Evolutionary conservation across 2,888 invertebrate genomes (phyloP), one percentile per base, ranked within the genome.

Genomic region (Tachina fera): DNA sequence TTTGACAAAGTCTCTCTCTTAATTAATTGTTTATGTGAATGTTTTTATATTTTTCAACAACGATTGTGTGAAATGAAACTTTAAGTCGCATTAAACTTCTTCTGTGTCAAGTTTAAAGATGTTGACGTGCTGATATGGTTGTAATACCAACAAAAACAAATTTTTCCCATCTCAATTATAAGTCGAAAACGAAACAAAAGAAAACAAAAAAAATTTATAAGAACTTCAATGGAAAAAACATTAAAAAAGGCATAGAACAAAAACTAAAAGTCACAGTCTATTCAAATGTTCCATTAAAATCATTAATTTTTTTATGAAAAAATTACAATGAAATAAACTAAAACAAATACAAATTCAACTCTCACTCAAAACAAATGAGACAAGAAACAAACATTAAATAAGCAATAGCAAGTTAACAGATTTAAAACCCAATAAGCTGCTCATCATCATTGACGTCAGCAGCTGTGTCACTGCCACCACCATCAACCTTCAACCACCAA

Each of bases 51-150:
- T 13, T 63, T 63, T 19, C 1, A 19, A 45, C 8, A 51, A 11
- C 45, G 22, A 31, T 8, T 39, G 53, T 76, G 65, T 67, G 65
- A 76, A 58, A 63, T 60, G 39, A n/a, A 31, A 11, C 2, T 60
- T 58, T 31, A 31, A 31, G 39, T 41, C 9, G 22, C 19, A 51
- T 63, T 68, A 61, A 22, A 76, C 71, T 31, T 67, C 67, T 86
- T 79, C 31, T 75, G 67, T 83, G 86, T 83, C 86, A 86, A 86
- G 86, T 86, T 86, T 75, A 86, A 79, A 86, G 86, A 86, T 86
- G 65, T 76, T 76, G 41, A 22, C 56, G 56, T 11, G n/a, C 31
- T 74, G 86, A 83, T 86, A 86, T 75, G 51, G 78, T 72, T 72
- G 63, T 79, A 43, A 65, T 74, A 49, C 22, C 14, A 19, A 41